Conservation (phyloP, 1,140 invertebrate genomes). For the Nebria ingens region DNA sequence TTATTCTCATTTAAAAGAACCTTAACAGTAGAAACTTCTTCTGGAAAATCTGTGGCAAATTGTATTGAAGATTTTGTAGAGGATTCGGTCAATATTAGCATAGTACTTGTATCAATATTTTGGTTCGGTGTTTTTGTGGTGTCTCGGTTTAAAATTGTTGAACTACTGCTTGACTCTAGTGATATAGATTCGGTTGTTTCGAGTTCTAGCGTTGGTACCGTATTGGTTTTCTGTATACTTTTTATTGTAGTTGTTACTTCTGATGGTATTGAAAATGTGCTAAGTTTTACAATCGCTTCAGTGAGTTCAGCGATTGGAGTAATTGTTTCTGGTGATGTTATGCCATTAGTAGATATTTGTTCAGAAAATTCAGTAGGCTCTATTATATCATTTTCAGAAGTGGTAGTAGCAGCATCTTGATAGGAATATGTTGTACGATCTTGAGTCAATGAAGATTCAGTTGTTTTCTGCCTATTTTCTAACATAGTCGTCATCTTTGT, state of each 20-base stretch:
- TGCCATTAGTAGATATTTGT: slow-evolving; percentile 13
- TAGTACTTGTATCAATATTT: slow-evolving; percentile 16
- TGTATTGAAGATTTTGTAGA: no score
- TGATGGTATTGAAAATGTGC: no score
- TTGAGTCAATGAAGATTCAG: neutral
- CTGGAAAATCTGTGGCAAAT: no score
- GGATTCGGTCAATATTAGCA: no score
- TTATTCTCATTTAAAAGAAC: no score
- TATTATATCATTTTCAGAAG: slow-evolving; percentile 36
- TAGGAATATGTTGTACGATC: neutral
- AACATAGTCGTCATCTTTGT: no score
- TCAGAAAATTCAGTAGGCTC: slow-evolving; percentile 37
- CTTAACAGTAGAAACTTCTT: no score
- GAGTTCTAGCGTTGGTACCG: no score
- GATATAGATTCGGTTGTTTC: neutral
- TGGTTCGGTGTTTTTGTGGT: neutral
- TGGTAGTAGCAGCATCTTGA: slow-evolving; percentile 27
- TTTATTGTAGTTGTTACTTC: no score
- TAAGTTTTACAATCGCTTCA: no score
- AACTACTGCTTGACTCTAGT: neutral
- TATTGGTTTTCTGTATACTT: no score
- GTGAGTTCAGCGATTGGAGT: slow-evolving; percentile 1
- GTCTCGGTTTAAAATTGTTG: neutral
- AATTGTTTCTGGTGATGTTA: slow-evolving; percentile 16
- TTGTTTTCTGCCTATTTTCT: no score